Conservation (phyloP, 2,113 vertebrate genomes). For the Carollia perspicillata region DNA sequence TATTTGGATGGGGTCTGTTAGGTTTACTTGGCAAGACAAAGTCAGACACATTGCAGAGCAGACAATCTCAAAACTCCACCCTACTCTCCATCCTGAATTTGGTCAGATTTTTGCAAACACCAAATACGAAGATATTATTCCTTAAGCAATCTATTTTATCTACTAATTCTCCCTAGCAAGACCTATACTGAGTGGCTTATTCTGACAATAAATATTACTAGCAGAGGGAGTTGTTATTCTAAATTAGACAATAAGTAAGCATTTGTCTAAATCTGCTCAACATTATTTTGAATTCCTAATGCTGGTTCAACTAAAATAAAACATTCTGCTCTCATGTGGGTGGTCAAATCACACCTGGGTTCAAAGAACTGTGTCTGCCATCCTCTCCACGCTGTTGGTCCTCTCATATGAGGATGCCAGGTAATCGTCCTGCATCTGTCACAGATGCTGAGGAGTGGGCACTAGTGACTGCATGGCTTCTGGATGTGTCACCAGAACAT, state of each 20-base stretch:
- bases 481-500: background rate
- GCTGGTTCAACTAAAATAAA: constrained; percentile 49
- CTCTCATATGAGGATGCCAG: background rate
- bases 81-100: background rate
- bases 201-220: constrained; percentile 34
- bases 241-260: constrained; percentile 63
- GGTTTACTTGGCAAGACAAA: constrained; percentile 23
- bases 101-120: background rate
- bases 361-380: background rate
- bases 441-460: background rate
- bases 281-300: constrained; percentile 66
- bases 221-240: constrained; percentile 26
- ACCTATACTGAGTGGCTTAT: background rate
- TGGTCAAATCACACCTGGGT: constrained; percentile 30
- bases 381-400: rapidly evolving
- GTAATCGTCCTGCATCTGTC: background rate
- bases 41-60: background rate
- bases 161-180: constrained; percentile 39
- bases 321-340: constrained; percentile 42
- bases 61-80: background rate
- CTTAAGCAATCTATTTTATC: background rate
- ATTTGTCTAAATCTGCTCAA: constrained; percentile 69
- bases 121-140: background rate
- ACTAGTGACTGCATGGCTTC: background rate
- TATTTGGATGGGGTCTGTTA: background rate